Base-by-base conservation (phyloP, 2,888 invertebrate genomes). In the Dryadula phaetusa region DNA sequence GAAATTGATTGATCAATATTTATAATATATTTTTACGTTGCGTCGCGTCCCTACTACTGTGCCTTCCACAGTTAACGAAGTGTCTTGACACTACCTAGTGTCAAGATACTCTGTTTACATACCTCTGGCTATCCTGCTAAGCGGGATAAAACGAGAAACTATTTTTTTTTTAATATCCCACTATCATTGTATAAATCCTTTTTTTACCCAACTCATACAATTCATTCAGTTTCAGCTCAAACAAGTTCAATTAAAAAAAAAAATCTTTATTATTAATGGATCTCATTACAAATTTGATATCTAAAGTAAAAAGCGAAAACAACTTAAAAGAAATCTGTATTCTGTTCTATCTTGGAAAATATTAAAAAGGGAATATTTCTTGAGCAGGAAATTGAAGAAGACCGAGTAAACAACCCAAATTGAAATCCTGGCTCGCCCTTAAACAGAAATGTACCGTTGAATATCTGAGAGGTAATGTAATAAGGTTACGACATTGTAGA, bases 391-490 rank as follows among this genome's bases (percentile, higher is more conserved):
- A 67, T 58, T 63, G 63, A 58, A 63, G 49, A 32, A 63, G 47
- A 63, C 49, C 44, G 58, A 58, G 42, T 58, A 63, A 67, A 63
- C 56, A 63, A 63, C 12, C 67, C 67, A 58, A 63, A 58, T 63
- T 67, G 67, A 58, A 44, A 67, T 63, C 47, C 44, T 46, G 58
- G 58, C 58, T 67, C 40, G 34, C 62, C 66, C 40, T 65, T 62
- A 53, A 60, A 66, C n/a, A 58, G 62, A 67, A 67, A 56, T 63
- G 37, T 63, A 63, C 63, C 20, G 66, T 42, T 49, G 67, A 63
- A 63, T 58, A 56, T 67, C 42, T 63, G 10, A 67, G 28, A 47
- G 44, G 49, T 52, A 58, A 63, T 44, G 49, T 58, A 44, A 63
- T 63, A 63, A 58, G 44, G 47, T 22, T 34, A 61, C n/a, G 10